Evolutionary conservation across 2,888 invertebrate species (phyloP).

Genomic region (Terebella lapidaria): DNA sequence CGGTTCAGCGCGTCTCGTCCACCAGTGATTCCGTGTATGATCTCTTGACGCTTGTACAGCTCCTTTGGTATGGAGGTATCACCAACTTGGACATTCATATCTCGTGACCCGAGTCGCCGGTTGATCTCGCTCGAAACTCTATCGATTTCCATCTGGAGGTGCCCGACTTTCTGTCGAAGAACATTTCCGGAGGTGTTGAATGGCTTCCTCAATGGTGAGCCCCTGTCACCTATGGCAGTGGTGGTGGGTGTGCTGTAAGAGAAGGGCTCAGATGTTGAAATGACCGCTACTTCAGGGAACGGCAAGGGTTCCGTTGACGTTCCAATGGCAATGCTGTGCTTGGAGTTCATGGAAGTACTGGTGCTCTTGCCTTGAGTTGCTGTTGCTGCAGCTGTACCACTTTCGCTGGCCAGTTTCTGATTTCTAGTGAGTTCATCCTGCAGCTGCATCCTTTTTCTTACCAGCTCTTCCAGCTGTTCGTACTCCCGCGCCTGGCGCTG

Average conservation of each 20-base stretch:
- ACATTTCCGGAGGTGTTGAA: too few species aligned
- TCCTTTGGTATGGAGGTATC: neutral
- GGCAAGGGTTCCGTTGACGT: neutral
- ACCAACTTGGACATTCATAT: constrained; percentile 13
- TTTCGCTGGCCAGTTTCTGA: too few species aligned
- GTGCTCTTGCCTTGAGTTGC: neutral
- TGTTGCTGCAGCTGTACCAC: neutral
- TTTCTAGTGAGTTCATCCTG: constrained; percentile 13
- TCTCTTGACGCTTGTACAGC: neutral
- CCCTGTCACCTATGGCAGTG: too few species aligned
- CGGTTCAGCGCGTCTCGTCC: constrained; percentile 19
- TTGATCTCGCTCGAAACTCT: constrained; percentile 5
- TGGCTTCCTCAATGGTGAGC: too few species aligned
- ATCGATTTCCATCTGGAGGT: neutral
- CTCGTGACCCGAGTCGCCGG: constrained; percentile 3
- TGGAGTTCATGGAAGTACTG: neutral
- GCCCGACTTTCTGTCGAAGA: neutral
- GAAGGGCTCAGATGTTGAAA: neutral
- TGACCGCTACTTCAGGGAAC: neutral
- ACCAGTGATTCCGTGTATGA: neutral
- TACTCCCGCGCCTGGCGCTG: constrained; percentile 14
- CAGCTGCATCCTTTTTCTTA: constrained; percentile 12
- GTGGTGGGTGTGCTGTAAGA: neutral
- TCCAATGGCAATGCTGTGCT: neutral
- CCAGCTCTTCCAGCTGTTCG: constrained; percentile 10